Conservation (phyloP, 2,113 vertebrate genomes). For the Caracal caracal region DNA sequence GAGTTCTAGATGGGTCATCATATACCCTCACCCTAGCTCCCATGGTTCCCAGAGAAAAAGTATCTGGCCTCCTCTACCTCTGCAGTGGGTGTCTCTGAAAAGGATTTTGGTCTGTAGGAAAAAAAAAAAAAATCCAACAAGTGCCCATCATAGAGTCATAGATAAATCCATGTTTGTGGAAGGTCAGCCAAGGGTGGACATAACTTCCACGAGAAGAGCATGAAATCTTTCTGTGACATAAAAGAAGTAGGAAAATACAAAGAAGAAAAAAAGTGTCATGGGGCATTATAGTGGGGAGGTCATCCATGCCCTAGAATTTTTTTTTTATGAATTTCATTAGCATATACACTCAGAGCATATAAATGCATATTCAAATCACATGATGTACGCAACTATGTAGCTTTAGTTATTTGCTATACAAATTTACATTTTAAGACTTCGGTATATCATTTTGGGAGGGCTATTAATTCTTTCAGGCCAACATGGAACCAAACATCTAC, state of each 20-base stretch:
- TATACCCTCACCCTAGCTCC: accelerated
- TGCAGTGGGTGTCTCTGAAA: background rate
- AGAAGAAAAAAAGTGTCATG: background rate
- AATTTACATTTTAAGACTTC: conserved; percentile 61
- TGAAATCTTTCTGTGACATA: background rate
- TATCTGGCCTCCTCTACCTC: background rate
- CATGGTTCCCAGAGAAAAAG: background rate
- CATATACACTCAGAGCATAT: conserved; percentile 18
- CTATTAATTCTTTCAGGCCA: conserved; percentile 48
- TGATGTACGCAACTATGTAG: conserved; percentile 32
- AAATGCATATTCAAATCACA: conserved; percentile 48
- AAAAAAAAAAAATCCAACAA: background rate
- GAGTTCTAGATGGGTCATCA: background rate
- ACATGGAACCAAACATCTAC: background rate
- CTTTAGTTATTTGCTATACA: conserved; percentile 53
- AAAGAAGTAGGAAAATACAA: background rate
- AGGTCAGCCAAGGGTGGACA: background rate
- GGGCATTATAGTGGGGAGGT: background rate
- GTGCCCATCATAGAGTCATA: background rate
- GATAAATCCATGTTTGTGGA: background rate
- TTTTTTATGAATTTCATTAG: conserved; percentile 54
- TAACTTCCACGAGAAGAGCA: background rate
- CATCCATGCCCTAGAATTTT: conserved; percentile 22
- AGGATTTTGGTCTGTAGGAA: background rate
- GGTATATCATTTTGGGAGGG: conserved; percentile 6